Conservation (phyloP, 2,888 invertebrate species). For the Diadromus collaris region DNA sequence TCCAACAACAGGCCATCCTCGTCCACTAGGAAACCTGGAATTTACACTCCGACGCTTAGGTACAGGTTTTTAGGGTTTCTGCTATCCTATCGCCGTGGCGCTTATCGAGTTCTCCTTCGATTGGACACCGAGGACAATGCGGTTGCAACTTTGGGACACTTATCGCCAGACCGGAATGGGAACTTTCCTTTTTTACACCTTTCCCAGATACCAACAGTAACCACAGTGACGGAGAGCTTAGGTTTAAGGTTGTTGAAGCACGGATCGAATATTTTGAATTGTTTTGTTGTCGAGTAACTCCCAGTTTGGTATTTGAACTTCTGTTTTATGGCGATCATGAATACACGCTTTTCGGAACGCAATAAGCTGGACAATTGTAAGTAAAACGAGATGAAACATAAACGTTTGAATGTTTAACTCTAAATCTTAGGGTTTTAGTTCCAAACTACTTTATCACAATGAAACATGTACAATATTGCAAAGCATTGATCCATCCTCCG, state of each 20-base stretch:
- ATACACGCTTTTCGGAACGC: not conserved
- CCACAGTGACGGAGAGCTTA: slow-evolving; percentile 33
- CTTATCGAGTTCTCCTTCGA: not conserved
- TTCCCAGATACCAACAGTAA: slow-evolving; percentile 37
- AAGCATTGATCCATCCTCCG: not conserved
- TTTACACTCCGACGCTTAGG: slow-evolving; percentile 62
- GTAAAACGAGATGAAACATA: not conserved
- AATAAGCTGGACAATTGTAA: not conserved
- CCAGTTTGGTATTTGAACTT: not conserved
- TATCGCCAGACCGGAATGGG: not conserved
- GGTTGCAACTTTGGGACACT: not conserved
- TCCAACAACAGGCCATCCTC: slow-evolving; percentile 68
- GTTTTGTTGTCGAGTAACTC: not conserved
- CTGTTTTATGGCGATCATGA: not conserved
- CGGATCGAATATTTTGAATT: not conserved
- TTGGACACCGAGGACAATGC: not conserved
- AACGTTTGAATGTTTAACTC: not conserved
- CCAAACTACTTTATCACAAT: not conserved
- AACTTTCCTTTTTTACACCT: not conserved
- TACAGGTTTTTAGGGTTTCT: not conserved
- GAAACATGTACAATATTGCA: not conserved
- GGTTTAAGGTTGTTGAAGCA: slow-evolving; percentile 35
- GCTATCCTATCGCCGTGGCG: not conserved
- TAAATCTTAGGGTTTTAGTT: not conserved
- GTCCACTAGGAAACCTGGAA: slow-evolving; percentile 74